Evolutionary conservation across 2,888 invertebrate genomes (phyloP).

Genomic region (Lasioglossum vierecki): DNA sequence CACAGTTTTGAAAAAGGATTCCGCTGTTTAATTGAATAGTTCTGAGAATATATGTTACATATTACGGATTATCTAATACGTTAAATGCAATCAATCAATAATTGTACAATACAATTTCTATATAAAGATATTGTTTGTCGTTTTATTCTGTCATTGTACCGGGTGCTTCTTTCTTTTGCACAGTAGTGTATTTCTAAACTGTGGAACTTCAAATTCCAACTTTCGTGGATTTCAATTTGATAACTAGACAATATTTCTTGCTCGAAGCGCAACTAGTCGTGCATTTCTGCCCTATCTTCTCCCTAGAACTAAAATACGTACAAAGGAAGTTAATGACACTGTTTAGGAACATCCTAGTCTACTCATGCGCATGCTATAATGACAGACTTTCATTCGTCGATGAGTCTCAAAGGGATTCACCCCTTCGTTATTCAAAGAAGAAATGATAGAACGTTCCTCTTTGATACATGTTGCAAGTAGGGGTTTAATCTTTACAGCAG

Average conservation of each 20-base stretch:
- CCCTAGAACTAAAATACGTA: background rate
- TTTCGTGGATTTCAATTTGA: too few species aligned
- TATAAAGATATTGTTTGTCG: too few species aligned
- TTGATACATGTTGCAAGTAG: background rate
- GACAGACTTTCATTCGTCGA: conserved; percentile 6
- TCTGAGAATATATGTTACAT: too few species aligned
- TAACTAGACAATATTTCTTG: background rate
- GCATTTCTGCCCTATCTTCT: background rate
- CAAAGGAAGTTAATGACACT: background rate
- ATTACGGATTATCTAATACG: too few species aligned
- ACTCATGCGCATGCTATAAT: background rate
- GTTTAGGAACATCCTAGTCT: background rate
- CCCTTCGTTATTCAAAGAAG: background rate
- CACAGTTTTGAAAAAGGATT: too few species aligned
- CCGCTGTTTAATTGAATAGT: too few species aligned
- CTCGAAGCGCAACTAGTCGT: background rate
- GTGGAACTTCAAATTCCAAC: too few species aligned
- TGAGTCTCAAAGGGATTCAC: conserved; percentile 3
- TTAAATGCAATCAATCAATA: too few species aligned
- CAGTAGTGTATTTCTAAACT: too few species aligned
- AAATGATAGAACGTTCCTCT: background rate
- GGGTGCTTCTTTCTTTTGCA: too few species aligned
- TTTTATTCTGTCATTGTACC: too few species aligned
- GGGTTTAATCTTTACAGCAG: background rate
- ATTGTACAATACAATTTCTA: too few species aligned